Base-by-base conservation (phyloP, 2,888 invertebrate genomes). In the Synergus umbraculus region DNA sequence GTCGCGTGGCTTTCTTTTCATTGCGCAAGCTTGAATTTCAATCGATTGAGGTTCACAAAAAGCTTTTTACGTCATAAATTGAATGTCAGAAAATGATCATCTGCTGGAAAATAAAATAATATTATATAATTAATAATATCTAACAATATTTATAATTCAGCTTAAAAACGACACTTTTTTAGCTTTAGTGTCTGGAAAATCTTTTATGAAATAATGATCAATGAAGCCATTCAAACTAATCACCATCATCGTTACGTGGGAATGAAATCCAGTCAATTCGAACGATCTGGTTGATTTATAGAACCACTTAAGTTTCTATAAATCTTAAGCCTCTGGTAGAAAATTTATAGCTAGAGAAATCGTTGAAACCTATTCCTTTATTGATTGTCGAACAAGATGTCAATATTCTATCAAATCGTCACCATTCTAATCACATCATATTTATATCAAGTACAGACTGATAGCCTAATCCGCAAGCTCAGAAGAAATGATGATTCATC, bases 1-100 rank as follows among this genome's bases (percentile, higher is more conserved):
- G 79, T 79, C 80, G 78, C 80, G 78, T 79, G 81, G 80, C 60
- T 80, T n/a, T 44, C 41, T 58, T 22, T 60, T 73, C 29, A 81
- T 65, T 77, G 81, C 83, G 83, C 83, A 83, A 79, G 79, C 79
- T 76, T 80, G 78, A 77, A 49, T 67, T 76, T 79, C 83, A 79
- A 83, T 83, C 82, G 83, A 83, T 83, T 69, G 78, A 82, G 78
- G 80, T 79, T 78, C 64, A 76, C 58, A 73, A 67, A 76, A 81
- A 81, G 18, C 46, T 37, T 60, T 64, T 46, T 5, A 3, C n/a
- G 15, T 46, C 66, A 66, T 18, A 69, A 76, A 78, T 76, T 78
- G 64, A 77, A 65, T 79, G 22, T 29, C 22, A 29, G 22, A 29
- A 29, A 29, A 44, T 5, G 37, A 37, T 37, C 37, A 3, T 37